phyloP scores from a whole-genome alignment of 2,797 vertebrate genomes.

The Danio aesculapii region DNA sequence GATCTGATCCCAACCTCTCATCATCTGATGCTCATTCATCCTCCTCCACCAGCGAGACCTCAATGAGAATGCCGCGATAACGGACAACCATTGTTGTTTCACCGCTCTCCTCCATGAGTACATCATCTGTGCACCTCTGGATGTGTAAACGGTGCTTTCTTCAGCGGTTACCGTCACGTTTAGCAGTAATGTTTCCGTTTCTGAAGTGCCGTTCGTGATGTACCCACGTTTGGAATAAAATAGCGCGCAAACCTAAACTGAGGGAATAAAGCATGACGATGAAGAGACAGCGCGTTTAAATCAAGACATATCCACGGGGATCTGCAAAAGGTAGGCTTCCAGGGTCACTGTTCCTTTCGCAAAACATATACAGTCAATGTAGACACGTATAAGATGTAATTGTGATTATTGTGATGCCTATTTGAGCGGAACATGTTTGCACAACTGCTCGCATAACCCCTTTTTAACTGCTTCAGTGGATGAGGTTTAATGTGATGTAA shows the following conservation, averaged over 20 bases:
- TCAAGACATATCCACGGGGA: slow-evolving; percentile 14
- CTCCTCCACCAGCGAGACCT: slow-evolving; percentile 27
- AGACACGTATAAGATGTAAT: neutral
- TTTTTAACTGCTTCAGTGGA: neutral
- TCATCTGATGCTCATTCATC: slow-evolving; percentile 30
- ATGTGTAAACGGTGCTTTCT: slow-evolving; percentile 10
- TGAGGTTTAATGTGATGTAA: neutral
- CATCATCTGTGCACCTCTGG: slow-evolving; percentile 2
- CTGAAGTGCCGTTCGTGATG: neutral
- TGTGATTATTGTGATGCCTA: neutral
- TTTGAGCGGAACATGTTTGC: neutral
- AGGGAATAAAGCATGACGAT: neutral
- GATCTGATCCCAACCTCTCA: slow-evolving; percentile 5
- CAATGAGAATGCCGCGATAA: slow-evolving; percentile 11
- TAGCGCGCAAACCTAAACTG: neutral
- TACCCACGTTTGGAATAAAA: slow-evolving; percentile 32
- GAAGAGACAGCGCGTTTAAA: neutral
- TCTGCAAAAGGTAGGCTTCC: slow-evolving; percentile 11
- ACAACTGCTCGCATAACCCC: neutral
- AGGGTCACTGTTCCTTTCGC: neutral
- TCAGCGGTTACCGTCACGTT: neutral
- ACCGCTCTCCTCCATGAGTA: slow-evolving; percentile 14
- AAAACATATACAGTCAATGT: neutral
- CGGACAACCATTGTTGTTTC: slow-evolving; percentile 3
- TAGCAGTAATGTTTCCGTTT: slow-evolving; percentile 27